Conservation (phyloP, 2,797 vertebrate species). For the Rhadinocentrus ornatus region DNA sequence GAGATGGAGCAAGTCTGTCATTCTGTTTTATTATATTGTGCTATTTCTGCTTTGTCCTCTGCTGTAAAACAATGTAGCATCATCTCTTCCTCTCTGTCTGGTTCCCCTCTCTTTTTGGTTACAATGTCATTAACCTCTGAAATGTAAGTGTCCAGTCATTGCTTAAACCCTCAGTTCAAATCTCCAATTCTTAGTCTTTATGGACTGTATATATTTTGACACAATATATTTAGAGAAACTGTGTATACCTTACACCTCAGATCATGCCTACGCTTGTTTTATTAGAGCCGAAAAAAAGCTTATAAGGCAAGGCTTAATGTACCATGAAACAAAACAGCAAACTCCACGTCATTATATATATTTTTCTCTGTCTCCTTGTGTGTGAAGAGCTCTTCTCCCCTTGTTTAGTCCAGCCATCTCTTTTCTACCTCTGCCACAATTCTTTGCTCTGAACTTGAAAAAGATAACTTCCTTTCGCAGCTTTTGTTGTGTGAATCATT, state of each 20-base stretch:
- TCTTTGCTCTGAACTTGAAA: neutral
- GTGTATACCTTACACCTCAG: neutral
- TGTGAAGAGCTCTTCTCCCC: neutral
- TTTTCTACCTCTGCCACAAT: neutral
- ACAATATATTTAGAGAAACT: neutral
- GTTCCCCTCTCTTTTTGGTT: neutral
- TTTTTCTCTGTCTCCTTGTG: neutral
- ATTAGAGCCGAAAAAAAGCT: neutral
- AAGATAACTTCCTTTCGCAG: neutral
- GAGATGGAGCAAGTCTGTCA: neutral
- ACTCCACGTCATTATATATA: neutral
- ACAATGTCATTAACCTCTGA: neutral
- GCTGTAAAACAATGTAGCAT: no score
- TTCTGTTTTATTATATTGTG: neutral
- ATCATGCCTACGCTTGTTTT: neutral
- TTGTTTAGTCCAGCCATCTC: neutral
- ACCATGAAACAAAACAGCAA: neutral
- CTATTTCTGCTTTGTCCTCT: no score
- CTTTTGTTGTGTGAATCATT: neutral
- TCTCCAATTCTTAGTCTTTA: no score
- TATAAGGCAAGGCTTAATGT: neutral
- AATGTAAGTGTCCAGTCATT: neutral
- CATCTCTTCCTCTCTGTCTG: neutral
- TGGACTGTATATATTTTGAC: no score
- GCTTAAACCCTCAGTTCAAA: neutral